phyloP scores from a whole-genome alignment of 2,113 vertebrate species.

The Lota lota region DNA sequence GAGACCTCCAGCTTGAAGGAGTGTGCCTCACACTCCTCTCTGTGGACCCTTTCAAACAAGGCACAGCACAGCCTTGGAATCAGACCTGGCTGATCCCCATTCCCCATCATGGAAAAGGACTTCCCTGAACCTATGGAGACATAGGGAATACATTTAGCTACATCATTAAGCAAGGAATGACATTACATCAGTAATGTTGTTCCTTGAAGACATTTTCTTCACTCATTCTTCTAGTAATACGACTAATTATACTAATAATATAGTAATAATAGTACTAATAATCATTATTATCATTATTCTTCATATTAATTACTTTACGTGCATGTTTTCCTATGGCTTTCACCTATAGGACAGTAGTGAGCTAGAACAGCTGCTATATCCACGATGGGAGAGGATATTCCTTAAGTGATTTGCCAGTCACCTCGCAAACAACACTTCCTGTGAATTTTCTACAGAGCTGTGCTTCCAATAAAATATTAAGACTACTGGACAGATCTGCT shows the following conservation, averaged over 20 bases:
- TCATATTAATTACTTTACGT: too few species aligned
- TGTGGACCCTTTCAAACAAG: conserved; percentile 91
- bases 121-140: conserved; percentile 89
- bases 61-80: conserved; percentile 96
- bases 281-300: too few species aligned
- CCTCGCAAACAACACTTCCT: conserved; percentile 51
- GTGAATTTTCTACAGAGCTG: conserved; percentile 19
- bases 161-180: too few species aligned
- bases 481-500: too few species aligned
- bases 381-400: conserved; percentile 26
- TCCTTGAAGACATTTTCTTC: too few species aligned
- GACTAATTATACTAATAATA: too few species aligned
- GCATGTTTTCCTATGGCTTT: conserved; percentile 17
- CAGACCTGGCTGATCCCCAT: conserved; percentile 90
- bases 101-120: conserved; percentile 99
- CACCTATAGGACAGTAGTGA: not conserved
- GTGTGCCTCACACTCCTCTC: conserved; percentile 82
- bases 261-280: too few species aligned
- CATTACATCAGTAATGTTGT: too few species aligned
- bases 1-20: conserved; percentile 97
- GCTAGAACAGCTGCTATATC: not conserved
- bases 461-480: too few species aligned
- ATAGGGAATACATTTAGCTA: too few species aligned
- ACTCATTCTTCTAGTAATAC: too few species aligned
- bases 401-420: conserved; percentile 47